Evolutionary conservation across 2,797 vertebrate species (phyloP).

Genomic region (Mormyrus proboscirostris): DNA sequence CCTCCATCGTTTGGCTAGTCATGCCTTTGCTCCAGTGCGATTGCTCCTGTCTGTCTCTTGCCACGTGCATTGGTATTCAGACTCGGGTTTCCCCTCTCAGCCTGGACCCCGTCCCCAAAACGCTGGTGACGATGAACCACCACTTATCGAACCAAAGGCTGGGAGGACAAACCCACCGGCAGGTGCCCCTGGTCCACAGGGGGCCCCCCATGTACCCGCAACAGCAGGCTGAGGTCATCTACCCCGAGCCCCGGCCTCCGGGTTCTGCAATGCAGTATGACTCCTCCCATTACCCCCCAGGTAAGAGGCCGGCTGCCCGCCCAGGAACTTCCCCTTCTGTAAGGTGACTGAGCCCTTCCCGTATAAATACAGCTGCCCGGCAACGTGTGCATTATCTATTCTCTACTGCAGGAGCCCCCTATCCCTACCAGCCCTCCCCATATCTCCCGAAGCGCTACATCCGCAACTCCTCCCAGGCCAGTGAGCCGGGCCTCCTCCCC

Average conservation of each 20-base stretch:
- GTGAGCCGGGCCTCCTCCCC: conserved; percentile 69
- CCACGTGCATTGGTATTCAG: neutral
- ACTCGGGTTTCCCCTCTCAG: conserved; percentile 20
- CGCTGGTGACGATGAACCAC: conserved; percentile 65
- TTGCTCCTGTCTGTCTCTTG: neutral
- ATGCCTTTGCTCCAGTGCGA: neutral
- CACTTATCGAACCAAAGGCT: conserved; percentile 71
- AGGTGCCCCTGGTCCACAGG: conserved; percentile 75
- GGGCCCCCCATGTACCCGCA: conserved; percentile 77
- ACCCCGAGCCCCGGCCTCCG: conserved; percentile 73
- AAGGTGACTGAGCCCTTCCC: neutral
- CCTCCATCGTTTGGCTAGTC: neutral
- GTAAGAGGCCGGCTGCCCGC: conserved; percentile 47
- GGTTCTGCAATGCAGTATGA: conserved; percentile 79
- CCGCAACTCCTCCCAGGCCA: conserved; percentile 72
- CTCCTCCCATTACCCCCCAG: conserved; percentile 73
- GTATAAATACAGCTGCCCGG: neutral
- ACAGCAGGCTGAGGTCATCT: conserved; percentile 83
- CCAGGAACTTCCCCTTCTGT: neutral
- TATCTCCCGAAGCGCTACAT: conserved; percentile 78
- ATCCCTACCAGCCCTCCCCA: conserved; percentile 71
- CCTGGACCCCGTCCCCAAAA: conserved; percentile 38
- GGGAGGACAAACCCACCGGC: conserved; percentile 77
- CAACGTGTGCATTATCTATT: neutral
- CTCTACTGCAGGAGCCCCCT: conserved; percentile 72